Base-by-base conservation (phyloP, 2,113 vertebrate genomes). In the Rhineura floridana region DNA sequence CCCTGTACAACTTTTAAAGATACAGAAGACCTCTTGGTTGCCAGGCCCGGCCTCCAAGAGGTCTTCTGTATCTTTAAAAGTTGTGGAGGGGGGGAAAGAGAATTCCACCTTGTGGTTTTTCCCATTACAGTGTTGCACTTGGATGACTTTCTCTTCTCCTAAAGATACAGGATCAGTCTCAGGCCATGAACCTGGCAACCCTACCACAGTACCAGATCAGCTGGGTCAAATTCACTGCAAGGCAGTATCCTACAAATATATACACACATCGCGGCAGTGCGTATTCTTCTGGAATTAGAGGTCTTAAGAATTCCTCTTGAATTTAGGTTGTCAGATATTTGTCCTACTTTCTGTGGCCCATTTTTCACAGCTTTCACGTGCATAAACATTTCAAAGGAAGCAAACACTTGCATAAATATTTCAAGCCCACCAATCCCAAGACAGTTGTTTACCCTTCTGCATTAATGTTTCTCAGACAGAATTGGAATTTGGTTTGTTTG, bases 371-470 rank as follows among this genome's bases (percentile, higher is more conserved):
- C 6, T 87, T 79, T 80, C 63, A n/a, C 8, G 28, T n/a, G 8
- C 76, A 15, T 44, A 86, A 63, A 69, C 50, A 76, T 65, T 63
- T 79, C 63, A 11, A 44, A 79, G 25, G 50, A 79, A 86, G 48
- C 76, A 67, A 67, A 52, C 21, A 4, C 75, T 80, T 50, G 42
- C 76, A 87, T 55, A 79, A 70, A 55, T 87, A 87, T 80, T 80
- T 70, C 63, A 79, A 80, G 46, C 23, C 75, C 25, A 42, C 55
- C 73, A 77, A 67, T 65, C 21, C 10, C 6, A 33, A 62, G 15
- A 75, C 59, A 77, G 30, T 42, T 46, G 11, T 4, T 65, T 65
- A 30, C 59, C 30, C 30, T 77, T 65, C 55, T 36, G 55, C 33
- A 77, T n/a, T 48, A n/a, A 36, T 52, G 39, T 15, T 15, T 48